Evolutionary conservation across 2,113 vertebrate genomes (phyloP).

Genomic region (Microtus oregoni): DNA sequence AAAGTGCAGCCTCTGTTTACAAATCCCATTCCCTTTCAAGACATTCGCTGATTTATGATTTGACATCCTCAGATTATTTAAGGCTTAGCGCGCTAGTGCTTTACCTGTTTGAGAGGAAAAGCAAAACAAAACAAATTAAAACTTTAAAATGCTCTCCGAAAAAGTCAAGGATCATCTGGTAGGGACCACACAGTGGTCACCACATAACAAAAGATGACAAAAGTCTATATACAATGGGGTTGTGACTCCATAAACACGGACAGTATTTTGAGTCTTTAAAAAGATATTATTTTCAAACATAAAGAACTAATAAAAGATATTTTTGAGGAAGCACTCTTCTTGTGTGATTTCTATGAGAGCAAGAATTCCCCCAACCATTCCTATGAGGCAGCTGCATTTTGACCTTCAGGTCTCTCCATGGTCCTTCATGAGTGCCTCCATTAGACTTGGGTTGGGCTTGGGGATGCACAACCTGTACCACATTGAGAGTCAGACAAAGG

Average conservation of each 20-base stretch:
- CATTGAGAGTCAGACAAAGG: neutral
- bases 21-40: neutral
- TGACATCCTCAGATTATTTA: neutral
- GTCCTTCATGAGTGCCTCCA: neutral
- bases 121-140: neutral
- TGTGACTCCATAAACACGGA: neutral
- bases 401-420: no score
- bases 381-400: no score
- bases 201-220: neutral
- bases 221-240: no score
- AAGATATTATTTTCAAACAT: neutral
- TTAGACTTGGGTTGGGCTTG: neutral
- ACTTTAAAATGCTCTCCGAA: neutral
- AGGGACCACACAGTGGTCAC: neutral
- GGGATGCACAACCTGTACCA: neutral
- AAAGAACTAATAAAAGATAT: neutral
- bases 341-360: neutral
- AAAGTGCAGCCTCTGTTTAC: no score
- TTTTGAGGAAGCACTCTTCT: neutral
- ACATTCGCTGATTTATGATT: neutral
- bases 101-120: neutral
- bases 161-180: neutral
- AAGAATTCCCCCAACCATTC: neutral
- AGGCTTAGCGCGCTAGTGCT: neutral
- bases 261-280: neutral